Conservation (phyloP, 2,797 vertebrate species). For the Coregonus ussuriensis region DNA sequence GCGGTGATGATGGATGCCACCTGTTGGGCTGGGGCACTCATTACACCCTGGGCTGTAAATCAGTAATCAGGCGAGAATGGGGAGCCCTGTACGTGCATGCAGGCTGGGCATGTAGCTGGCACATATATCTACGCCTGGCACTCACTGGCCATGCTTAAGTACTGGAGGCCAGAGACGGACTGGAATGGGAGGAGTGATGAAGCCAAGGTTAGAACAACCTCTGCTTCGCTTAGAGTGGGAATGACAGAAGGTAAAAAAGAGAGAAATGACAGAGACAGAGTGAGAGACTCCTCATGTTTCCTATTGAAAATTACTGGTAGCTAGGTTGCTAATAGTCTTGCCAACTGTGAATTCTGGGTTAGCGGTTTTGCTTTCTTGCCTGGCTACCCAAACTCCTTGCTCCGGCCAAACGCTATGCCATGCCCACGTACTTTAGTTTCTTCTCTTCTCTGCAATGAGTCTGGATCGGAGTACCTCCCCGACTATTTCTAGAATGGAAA, state of each 20-base stretch:
- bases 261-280: neutral
- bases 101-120: conserved; percentile 52
- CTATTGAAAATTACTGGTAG: no score
- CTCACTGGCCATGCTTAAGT: conserved; percentile 60
- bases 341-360: no score
- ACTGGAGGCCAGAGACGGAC: conserved; percentile 56
- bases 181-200: conserved; percentile 54
- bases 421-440: no score
- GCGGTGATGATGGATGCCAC: conserved; percentile 75
- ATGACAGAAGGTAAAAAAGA: conserved; percentile 18
- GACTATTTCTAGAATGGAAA: no score
- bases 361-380: no score
- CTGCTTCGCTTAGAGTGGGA: conserved; percentile 34
- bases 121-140: conserved; percentile 65
- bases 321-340: no score
- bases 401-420: no score
- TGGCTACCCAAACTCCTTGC: no score
- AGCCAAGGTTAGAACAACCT: conserved; percentile 69
- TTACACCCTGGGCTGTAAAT: conserved; percentile 56
- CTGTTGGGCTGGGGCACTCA: conserved; percentile 70
- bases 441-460: no score
- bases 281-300: no score
- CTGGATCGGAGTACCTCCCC: no score
- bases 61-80: conserved; percentile 44
- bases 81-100: conserved; percentile 37